A percentile compares a stretch with the other conserved stretches of the same genome.
phyloP scores from a whole-genome alignment of 53 echinoderm and acorn worm genomes.

The Holothuria leucospilota region DNA sequence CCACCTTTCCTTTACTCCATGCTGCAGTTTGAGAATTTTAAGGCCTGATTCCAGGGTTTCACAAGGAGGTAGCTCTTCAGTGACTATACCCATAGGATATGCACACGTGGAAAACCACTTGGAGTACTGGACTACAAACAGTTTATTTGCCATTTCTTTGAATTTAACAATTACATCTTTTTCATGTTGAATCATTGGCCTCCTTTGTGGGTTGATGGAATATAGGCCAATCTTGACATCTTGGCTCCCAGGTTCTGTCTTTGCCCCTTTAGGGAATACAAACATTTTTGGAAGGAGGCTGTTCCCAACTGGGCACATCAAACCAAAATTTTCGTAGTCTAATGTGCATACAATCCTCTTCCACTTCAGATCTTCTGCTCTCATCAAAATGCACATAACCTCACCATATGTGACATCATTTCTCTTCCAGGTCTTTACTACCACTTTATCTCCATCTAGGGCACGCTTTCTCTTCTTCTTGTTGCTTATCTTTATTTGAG shows the following conservation, averaged over 20 bases:
- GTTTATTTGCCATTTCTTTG: constrained; percentile 71
- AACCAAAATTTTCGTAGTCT: constrained; percentile 72
- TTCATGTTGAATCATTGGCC: neutral
- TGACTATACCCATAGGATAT: constrained; percentile 83
- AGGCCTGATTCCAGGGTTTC: constrained; percentile 59
- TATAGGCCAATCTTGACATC: neutral
- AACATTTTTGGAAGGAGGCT: constrained; percentile 77
- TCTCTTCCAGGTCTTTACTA: neutral
- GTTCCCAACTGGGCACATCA: constrained; percentile 85
- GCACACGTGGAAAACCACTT: constrained; percentile 66
- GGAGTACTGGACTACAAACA: constrained; percentile 84
- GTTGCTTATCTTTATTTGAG: neutral
- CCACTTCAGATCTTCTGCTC: constrained; percentile 63
- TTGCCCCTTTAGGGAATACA: constrained; percentile 27
- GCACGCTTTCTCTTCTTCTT: neutral
- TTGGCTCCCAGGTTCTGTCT: no score
- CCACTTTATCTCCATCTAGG: constrained; percentile 12
- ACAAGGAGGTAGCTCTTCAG: constrained; percentile 74
- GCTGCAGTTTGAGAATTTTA: constrained; percentile 69
- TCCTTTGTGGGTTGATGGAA: neutral
- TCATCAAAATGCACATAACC: constrained; percentile 70
- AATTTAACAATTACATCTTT: constrained; percentile 42
- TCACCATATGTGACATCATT: constrained; percentile 77
- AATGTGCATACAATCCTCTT: constrained; percentile 83
- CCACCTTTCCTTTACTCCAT: constrained; percentile 75